Base-by-base conservation (phyloP, 2,888 invertebrate species). In the Sesamia inferens region DNA sequence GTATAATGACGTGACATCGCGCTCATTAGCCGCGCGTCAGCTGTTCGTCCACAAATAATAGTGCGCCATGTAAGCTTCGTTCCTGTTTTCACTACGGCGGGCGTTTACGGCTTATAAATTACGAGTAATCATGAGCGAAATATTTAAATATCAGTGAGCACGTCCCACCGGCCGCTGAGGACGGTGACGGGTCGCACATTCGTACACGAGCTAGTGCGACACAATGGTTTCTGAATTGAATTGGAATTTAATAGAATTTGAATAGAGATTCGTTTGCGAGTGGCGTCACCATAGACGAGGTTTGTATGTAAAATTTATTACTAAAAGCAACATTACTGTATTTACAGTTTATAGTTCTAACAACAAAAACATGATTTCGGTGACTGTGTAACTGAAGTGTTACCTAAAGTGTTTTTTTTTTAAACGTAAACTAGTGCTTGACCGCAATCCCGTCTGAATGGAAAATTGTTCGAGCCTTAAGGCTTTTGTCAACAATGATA, bases 141-240 rank as follows among this genome's bases (percentile, higher is more conserved):
- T 63, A 66, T 69, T 79, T 39, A 16, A 39, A 54, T 8, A 72
- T 44, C 16, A 55, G 64, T 61, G 62, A 39, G 24, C 44, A 51
- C 44, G 58, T 59, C 47, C 39, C 47, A 16, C 14, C 68, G 68
- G 13, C 68, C 55, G 22, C 55, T 11, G 22, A n/a, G 68, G 16
- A 47, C 47, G 39, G 57, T 11, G 47, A 13, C 24, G 24, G 24
- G 71, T 6, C 48, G 39, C 48, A 24, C 39, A 19, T 24, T 16
- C 19, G 5, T 19, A 48, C 48, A 44, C 31, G 7, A 39, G 54
- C n/a, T 19, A 14, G 47, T 59, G 57, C n/a, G 48, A 51, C 55
- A 82, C 74, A 81, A 81, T 59, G 58, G 62, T 63, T 66, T 73
- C 67, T 76, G 24, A 78, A 78, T 81, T 81, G 74, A 74, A 77